Evolutionary conservation across 2,888 invertebrate species (phyloP).

Genomic region (Napeogenes inachia): DNA sequence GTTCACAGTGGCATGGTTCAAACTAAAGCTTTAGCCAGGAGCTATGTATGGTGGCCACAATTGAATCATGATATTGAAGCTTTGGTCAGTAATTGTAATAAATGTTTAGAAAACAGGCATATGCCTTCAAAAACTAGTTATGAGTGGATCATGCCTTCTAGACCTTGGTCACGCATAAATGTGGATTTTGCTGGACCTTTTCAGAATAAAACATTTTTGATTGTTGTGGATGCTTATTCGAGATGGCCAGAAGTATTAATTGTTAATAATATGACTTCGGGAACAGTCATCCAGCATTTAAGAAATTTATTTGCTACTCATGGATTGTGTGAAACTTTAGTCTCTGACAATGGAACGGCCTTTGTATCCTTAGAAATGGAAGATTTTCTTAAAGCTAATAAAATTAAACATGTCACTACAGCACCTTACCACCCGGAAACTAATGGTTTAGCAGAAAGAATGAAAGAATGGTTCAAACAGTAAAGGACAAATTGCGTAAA

Average conservation of each 20-base stretch:
- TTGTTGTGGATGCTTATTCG: conserved; percentile 24
- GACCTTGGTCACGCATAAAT: conserved; percentile 25
- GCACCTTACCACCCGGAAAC: conserved; percentile 31
- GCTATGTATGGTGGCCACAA: conserved; percentile 34
- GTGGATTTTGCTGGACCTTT: conserved; percentile 30
- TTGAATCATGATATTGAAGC: conserved; percentile 24
- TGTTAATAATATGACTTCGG: conserved; percentile 22
- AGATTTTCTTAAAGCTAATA: conserved; percentile 18
- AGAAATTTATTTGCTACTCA: conserved; percentile 25
- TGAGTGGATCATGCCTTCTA: conserved; percentile 21
- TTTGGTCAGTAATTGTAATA: conserved; percentile 2
- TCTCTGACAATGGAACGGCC: conserved; percentile 23
- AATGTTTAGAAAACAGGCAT: conserved; percentile 18
- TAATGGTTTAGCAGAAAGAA: conserved; percentile 31
- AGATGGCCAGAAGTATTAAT: conserved; percentile 29
- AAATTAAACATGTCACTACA: conserved; percentile 26
- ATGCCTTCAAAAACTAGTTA: conserved; percentile 19
- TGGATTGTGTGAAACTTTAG: conserved; percentile 24
- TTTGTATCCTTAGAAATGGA: conserved; percentile 28
- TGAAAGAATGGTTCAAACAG: conserved; percentile 29
- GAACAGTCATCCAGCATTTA: conserved; percentile 24
- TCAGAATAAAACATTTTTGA: conserved; percentile 25
- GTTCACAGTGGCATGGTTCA: conserved; percentile 29
- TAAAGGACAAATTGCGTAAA: conserved; percentile 25
- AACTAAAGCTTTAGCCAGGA: conserved; percentile 30